These are phyloP conservation scores for Neoascia interrupta DNA, from an alignment of 2,888 invertebrate species.

Conservation along the genomic window DNA sequence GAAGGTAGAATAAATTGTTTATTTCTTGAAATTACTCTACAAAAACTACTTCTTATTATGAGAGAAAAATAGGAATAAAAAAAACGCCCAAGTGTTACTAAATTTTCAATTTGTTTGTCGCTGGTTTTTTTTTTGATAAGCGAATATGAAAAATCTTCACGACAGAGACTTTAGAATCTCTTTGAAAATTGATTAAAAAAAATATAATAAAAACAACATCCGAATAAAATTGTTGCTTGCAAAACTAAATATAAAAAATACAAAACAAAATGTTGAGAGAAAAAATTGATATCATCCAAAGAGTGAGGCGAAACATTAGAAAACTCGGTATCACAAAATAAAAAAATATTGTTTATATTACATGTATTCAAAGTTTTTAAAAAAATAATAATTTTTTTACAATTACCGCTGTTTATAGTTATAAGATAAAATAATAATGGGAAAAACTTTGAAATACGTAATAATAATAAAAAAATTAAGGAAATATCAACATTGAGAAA, in stretches of 20 bases:
- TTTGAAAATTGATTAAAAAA: not conserved
- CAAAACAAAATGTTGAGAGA: slow-evolving; percentile 33
- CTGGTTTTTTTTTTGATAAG: slow-evolving; percentile 20
- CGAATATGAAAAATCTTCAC: slow-evolving; percentile 19
- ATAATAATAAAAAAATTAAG: slow-evolving; percentile 57
- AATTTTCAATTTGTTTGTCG: slow-evolving; percentile 37
- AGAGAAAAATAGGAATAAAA: slow-evolving; percentile 43
- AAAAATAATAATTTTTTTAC: slow-evolving; percentile 73
- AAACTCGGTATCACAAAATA: slow-evolving; percentile 80
- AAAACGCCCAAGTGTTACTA: slow-evolving; percentile 60
- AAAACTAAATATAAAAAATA: slow-evolving; percentile 48
- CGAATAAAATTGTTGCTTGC: slow-evolving; percentile 39
- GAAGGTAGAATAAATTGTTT: slow-evolving; percentile 36
- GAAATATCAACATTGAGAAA: slow-evolving; percentile 79
- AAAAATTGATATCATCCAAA: slow-evolving; percentile 58
- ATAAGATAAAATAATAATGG: slow-evolving; percentile 42
- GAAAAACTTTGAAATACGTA: slow-evolving; percentile 66
- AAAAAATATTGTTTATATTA: slow-evolving; percentile 71
- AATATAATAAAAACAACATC: slow-evolving; percentile 36
- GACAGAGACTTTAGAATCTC: slow-evolving; percentile 19
- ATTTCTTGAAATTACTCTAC: slow-evolving; percentile 35
- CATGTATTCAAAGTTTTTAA: slow-evolving; percentile 72
- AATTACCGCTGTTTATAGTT: slow-evolving; percentile 53
- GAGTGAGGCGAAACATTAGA: slow-evolving; percentile 80
- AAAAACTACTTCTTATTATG: slow-evolving; percentile 43